Evolutionary conservation across 2,113 vertebrate genomes (phyloP).

Genomic region (Bufo gargarizans): DNA sequence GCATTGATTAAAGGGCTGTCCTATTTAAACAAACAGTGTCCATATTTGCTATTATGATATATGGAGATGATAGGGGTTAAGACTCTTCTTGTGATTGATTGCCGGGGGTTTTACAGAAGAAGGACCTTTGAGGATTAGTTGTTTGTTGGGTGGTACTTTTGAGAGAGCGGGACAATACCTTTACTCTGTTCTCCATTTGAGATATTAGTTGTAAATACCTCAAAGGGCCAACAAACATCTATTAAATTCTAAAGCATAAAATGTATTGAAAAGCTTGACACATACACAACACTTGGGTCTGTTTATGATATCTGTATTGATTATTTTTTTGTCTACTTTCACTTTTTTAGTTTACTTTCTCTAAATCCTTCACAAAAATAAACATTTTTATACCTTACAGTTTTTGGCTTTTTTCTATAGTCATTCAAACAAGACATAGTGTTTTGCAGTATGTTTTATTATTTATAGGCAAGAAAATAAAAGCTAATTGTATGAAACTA

Average conservation of each 20-base stretch:
- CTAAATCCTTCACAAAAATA: conserved; percentile 9
- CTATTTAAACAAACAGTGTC: too few species aligned
- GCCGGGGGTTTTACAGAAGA: background rate
- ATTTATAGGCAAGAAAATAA: background rate
- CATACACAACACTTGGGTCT: background rate
- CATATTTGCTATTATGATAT: too few species aligned
- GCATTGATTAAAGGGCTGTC: too few species aligned
- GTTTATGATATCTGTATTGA: background rate
- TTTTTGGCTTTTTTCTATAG: background rate
- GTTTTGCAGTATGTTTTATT: background rate
- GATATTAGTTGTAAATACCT: background rate
- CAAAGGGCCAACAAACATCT: background rate
- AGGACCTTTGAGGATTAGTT: background rate
- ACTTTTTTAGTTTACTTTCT: background rate
- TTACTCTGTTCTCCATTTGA: background rate
- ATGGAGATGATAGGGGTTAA: background rate
- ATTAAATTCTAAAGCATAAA: background rate
- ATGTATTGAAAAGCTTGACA: background rate
- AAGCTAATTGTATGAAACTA: background rate
- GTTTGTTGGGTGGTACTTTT: background rate
- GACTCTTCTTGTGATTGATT: background rate
- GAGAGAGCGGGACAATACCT: background rate
- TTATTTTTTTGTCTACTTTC: background rate
- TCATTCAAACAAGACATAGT: background rate
- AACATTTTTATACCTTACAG: background rate